These are phyloP conservation scores for Corbicula japonica DNA, from an alignment of 2,888 invertebrate species.

Conservation along the genomic window DNA sequence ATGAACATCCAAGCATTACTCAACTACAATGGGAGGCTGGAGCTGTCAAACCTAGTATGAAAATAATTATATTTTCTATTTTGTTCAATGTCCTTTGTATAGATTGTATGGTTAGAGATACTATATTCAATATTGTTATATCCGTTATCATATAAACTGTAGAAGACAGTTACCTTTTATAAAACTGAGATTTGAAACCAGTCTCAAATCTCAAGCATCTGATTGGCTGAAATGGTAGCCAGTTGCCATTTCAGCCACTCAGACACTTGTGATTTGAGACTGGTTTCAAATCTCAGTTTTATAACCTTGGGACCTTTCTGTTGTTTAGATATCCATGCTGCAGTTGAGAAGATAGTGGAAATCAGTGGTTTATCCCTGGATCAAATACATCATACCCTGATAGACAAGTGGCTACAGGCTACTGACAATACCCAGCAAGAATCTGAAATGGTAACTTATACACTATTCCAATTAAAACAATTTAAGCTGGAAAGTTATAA, in stretches of 20 bases:
- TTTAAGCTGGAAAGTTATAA: too few relatives aligned
- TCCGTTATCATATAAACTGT: not conserved
- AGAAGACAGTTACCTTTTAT: not conserved
- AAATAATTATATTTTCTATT: too few relatives aligned
- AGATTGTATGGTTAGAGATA: too few relatives aligned
- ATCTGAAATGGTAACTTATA: conserved; percentile 70
- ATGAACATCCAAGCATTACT: conserved; percentile 77
- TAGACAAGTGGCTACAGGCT: conserved; percentile 80
- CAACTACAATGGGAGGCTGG: conserved; percentile 47
- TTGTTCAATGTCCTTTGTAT: too few relatives aligned
- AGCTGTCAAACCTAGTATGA: conserved; percentile 50
- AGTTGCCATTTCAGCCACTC: too few relatives aligned
- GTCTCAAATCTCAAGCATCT: too few relatives aligned
- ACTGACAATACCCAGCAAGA: conserved; percentile 68
- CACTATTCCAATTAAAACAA: not conserved
- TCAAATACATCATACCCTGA: conserved; percentile 65
- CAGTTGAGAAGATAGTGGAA: conserved; percentile 72
- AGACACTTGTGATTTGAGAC: too few relatives aligned
- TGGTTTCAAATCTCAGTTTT: too few relatives aligned
- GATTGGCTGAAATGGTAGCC: too few relatives aligned
- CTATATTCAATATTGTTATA: not conserved
- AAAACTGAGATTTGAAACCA: too few relatives aligned
- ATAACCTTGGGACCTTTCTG: too few relatives aligned
- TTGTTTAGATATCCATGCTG: conserved; percentile 80
- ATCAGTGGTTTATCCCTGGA: conserved; percentile 72